These are phyloP conservation scores for Dryocosmus kuriphilus DNA, from an alignment of 2,888 invertebrate species.

Conservation along the genomic window DNA sequence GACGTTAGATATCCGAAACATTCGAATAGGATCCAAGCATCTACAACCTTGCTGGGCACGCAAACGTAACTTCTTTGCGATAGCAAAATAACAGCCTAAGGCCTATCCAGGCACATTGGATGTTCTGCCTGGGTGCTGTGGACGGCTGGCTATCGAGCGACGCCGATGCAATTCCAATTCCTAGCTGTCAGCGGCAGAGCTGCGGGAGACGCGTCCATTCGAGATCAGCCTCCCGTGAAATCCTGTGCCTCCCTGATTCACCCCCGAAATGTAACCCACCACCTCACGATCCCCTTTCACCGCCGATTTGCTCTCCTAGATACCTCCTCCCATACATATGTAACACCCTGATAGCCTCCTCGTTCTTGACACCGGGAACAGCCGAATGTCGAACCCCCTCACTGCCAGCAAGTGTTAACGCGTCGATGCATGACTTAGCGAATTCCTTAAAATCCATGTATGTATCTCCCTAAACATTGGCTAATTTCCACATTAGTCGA, in stretches of 20 bases:
- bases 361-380: conserved; percentile 58
- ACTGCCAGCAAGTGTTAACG: conserved; percentile 64
- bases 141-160: conserved; percentile 77
- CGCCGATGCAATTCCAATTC: conserved; percentile 78
- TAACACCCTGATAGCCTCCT: conserved; percentile 53
- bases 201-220: conserved; percentile 77
- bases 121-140: conserved; percentile 62
- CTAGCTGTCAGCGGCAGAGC: conserved; percentile 78
- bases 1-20: conserved; percentile 27
- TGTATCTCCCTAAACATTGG: not conserved
- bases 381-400: conserved; percentile 64
- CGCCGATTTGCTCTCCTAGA: conserved; percentile 45
- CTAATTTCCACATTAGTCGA: not conserved
- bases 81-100: conserved; percentile 56
- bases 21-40: conserved; percentile 11
- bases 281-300: conserved; percentile 36
- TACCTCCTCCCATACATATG: conserved; percentile 49
- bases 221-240: conserved; percentile 77
- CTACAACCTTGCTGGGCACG: conserved; percentile 8
- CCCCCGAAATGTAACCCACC: conserved; percentile 57
- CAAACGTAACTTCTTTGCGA: conserved; percentile 44
- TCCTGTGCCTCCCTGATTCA: conserved; percentile 71
- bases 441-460: conserved; percentile 44
- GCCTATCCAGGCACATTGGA: conserved; percentile 54
- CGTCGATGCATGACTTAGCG: conserved; percentile 65